Evolutionary conservation across 2,888 invertebrate species (phyloP).

Genomic region (Brachyptera risi): DNA sequence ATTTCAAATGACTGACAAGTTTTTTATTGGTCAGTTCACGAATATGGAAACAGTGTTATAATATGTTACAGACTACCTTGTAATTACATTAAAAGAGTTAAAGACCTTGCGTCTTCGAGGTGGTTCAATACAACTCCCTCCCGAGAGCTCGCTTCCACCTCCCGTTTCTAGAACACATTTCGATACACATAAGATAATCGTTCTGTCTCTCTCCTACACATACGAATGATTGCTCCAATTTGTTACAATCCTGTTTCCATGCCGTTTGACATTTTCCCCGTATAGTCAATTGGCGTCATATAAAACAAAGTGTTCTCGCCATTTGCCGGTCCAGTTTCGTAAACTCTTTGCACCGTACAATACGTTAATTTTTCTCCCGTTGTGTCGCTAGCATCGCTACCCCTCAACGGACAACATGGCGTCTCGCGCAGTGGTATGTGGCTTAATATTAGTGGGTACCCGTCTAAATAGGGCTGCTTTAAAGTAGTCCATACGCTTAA

Average conservation of each 20-base stretch:
- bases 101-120: background rate
- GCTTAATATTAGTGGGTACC: too few species aligned
- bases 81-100: background rate
- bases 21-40: too few species aligned
- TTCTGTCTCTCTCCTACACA: background rate
- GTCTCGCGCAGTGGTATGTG: conserved; percentile 22
- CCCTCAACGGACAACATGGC: conserved; percentile 20
- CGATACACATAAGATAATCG: background rate
- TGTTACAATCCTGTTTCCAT: conserved; percentile 8
- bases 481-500: too few species aligned
- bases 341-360: conserved; percentile 7
- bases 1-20: too few species aligned
- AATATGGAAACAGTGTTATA: background rate
- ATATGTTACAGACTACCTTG: background rate
- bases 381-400: background rate
- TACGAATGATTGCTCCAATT: conserved; percentile 17
- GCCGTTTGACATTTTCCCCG: conserved; percentile 25
- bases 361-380: background rate
- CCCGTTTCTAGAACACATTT: too few species aligned
- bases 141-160: background rate
- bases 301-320: conserved; percentile 28
- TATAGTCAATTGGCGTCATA: conserved; percentile 23
- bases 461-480: too few species aligned
- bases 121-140: background rate
- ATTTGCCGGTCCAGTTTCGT: conserved; percentile 25